Evolutionary conservation across 1,140 invertebrate species (phyloP).

Genomic region (Nephotettix cincticeps): DNA sequence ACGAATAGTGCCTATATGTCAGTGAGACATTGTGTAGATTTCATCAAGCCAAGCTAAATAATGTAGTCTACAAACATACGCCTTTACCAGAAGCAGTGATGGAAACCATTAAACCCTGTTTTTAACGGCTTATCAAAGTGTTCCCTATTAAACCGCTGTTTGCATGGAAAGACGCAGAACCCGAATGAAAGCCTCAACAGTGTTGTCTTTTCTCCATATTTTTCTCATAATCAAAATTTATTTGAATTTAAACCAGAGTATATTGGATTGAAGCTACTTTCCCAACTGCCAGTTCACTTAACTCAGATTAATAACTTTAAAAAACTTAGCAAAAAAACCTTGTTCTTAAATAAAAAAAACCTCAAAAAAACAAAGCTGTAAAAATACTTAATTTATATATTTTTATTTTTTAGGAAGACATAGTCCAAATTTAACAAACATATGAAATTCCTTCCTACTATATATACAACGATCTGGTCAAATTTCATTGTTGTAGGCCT

Average conservation of each 20-base stretch:
- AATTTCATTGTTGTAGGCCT: conserved; percentile 1
- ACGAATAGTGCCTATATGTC: conserved; percentile 38
- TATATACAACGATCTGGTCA: neutral
- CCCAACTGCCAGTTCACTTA: too few species aligned
- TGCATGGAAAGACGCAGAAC: conserved; percentile 18
- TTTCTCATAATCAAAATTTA: neutral
- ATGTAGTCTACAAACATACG: conserved; percentile 2
- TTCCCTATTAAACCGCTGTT: neutral
- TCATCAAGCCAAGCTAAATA: conserved; percentile 21
- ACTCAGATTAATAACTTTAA: neutral
- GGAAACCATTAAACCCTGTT: conserved; percentile 26
- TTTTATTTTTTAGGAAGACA: neutral
- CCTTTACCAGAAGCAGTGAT: conserved; percentile 26
- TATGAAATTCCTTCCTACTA: conserved; percentile 1
- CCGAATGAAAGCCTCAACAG: conserved; percentile 16
- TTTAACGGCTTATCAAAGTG: conserved; percentile 32
- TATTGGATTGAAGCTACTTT: too few species aligned
- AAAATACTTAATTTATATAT: conserved; percentile 13
- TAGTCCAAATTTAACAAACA: neutral
- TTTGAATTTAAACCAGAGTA: conserved; percentile 1
- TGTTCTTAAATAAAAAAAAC: conserved; percentile 11
- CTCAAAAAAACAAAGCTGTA: neutral
- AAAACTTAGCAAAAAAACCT: neutral
- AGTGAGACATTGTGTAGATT: conserved; percentile 41
- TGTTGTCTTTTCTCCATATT: neutral